Evolutionary conservation across 2,888 invertebrate species (phyloP).

Genomic region (Dione juno): DNA sequence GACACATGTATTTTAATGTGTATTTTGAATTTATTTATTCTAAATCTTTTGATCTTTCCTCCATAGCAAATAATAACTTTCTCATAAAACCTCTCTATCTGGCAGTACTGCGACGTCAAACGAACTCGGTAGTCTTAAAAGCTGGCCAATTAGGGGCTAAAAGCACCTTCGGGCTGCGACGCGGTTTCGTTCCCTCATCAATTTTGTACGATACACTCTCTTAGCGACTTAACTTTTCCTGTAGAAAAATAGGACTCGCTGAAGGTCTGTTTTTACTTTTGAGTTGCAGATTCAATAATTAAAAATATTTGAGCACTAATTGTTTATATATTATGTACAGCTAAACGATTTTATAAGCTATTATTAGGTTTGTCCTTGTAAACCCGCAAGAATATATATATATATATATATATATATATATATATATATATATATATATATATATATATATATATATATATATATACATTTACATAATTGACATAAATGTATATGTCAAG

Average conservation of each 20-base stretch:
- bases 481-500: too few species aligned
- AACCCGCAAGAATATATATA: too few species aligned
- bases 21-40: background rate
- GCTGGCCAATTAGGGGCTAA: slow-evolving; percentile 83
- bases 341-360: too few species aligned
- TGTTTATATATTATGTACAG: background rate
- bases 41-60: slow-evolving; percentile 24
- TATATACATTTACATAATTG: too few species aligned
- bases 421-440: too few species aligned
- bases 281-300: slow-evolving; percentile 27
- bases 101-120: slow-evolving; percentile 70
- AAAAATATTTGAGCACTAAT: slow-evolving; percentile 16
- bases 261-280: slow-evolving; percentile 35
- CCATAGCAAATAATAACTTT: slow-evolving; percentile 31
- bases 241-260: slow-evolving; percentile 45
- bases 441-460: too few species aligned
- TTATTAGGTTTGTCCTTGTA: too few species aligned
- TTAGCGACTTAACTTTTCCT: slow-evolving; percentile 58
- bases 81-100: slow-evolving; percentile 47
- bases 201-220: slow-evolving; percentile 79
- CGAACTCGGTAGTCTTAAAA: slow-evolving; percentile 82
- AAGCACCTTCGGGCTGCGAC: slow-evolving; percentile 79
- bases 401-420: too few species aligned
- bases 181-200: slow-evolving; percentile 79
- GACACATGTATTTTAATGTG: background rate